phyloP scores from a whole-genome alignment of 2,113 vertebrate genomes.

The Uria aalge region DNA sequence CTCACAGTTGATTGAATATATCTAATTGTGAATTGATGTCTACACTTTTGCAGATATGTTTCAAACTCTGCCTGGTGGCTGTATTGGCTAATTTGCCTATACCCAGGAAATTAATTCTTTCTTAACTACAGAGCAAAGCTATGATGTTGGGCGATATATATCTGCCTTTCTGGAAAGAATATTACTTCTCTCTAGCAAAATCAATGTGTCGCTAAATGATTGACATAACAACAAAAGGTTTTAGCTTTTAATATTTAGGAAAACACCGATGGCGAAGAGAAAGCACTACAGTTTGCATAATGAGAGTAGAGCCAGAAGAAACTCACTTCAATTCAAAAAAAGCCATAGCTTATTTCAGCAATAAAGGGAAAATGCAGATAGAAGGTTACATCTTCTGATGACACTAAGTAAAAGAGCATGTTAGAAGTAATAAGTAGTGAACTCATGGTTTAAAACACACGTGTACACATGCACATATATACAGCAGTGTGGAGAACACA shows the following conservation, averaged over 20 bases:
- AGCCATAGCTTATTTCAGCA: background rate
- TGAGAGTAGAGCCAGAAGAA: background rate
- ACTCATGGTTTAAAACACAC: background rate
- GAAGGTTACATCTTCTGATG: background rate
- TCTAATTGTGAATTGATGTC: slow-evolving; percentile 33
- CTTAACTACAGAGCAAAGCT: slow-evolving; percentile 21
- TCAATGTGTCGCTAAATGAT: background rate
- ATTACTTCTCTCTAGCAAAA: background rate
- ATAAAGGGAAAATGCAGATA: background rate
- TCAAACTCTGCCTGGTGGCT: slow-evolving; percentile 9
- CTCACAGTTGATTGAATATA: slow-evolving; percentile 18
- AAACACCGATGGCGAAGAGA: background rate
- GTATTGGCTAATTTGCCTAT: background rate
- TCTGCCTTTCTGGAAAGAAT: background rate
- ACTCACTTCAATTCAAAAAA: background rate
- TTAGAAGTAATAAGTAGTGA: background rate
- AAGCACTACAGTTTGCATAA: background rate
- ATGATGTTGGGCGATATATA: background rate
- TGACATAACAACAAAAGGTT: background rate
- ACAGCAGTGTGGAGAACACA: background rate
- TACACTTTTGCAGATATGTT: background rate
- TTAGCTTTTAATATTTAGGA: background rate
- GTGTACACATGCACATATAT: background rate
- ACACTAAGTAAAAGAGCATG: background rate
- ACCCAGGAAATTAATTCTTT: slow-evolving; percentile 29